Conservation (phyloP, 2,888 invertebrate genomes). For the Ectropis crepuscularia region DNA sequence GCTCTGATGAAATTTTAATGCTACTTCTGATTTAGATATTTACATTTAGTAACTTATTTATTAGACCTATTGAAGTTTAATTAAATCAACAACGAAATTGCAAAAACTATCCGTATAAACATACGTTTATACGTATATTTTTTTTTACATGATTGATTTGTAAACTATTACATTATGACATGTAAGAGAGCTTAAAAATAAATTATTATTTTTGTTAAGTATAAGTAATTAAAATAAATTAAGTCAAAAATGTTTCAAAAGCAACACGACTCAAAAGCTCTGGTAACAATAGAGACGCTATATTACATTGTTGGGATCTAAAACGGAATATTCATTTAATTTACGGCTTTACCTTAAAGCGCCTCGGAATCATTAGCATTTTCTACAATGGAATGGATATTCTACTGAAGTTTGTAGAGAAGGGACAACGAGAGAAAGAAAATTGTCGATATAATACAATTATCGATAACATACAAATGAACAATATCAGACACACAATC, state of each 20-base stretch:
- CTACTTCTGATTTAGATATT: no score
- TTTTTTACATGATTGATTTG: no score
- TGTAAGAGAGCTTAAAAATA: not conserved
- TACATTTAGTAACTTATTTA: no score
- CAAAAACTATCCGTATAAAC: no score
- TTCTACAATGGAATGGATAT: slow-evolving; percentile 70
- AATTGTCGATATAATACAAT: slow-evolving; percentile 13
- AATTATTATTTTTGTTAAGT: not conserved
- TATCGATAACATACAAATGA: no score
- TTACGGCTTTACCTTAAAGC: slow-evolving; percentile 67
- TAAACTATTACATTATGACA: not conserved
- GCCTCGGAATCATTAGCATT: slow-evolving; percentile 79
- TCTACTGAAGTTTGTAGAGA: slow-evolving; percentile 55
- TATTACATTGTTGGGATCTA: slow-evolving; percentile 44
- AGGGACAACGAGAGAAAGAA: slow-evolving; percentile 28
- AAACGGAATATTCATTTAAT: slow-evolving; percentile 64
- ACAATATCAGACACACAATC: no score
- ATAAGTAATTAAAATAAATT: slow-evolving; percentile 30
- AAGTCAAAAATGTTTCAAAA: slow-evolving; percentile 31
- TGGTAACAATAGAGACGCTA: slow-evolving; percentile 34
- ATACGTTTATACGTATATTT: no score
- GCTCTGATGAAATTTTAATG: no score
- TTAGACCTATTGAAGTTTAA: no score
- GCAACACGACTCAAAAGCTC: no score
- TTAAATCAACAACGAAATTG: no score